A percentile compares a stretch with the other conserved stretches of the same genome.
Evolutionary conservation across 2,888 invertebrate species (phyloP).

Genomic region (Netelia fuscicornis): DNA sequence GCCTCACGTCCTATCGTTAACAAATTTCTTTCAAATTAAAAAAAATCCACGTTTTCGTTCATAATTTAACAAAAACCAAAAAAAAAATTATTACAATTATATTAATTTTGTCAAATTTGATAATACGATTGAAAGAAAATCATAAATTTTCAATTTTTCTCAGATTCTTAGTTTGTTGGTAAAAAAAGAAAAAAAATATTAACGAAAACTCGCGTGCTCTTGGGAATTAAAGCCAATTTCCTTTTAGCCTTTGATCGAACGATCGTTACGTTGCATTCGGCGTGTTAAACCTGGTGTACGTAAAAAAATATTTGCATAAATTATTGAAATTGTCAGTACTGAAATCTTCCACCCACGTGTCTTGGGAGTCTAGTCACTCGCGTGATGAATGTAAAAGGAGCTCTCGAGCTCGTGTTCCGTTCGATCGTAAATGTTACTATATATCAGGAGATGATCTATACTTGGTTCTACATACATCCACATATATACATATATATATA

Average conservation of each 20-base stretch:
- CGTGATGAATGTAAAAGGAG: constrained; percentile 42
- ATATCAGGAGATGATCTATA: constrained; percentile 58
- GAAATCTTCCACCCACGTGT: not conserved
- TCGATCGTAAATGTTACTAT: constrained; percentile 53
- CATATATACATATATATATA: constrained; percentile 16
- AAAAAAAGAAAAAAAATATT: no score
- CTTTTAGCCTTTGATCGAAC: no score
- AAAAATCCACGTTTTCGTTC: not conserved
- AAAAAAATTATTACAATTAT: not conserved
- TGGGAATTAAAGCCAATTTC: no score
- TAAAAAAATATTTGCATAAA: no score
- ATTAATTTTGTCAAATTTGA: not conserved
- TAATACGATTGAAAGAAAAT: no score
- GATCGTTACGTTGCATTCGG: no score
- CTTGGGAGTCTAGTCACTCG: not conserved
- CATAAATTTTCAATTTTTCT: no score
- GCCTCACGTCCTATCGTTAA: not conserved
- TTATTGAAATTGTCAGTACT: not conserved
- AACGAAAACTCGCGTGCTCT: no score
- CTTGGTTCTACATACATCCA: not conserved
- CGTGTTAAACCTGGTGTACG: no score
- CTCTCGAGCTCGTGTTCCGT: constrained; percentile 33
- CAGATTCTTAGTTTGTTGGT: no score
- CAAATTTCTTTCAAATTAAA: not conserved
- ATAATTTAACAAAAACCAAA: not conserved